These are phyloP conservation scores for Calidris pugnax DNA, from an alignment of 2,113 vertebrate species.

Conservation along the genomic window DNA sequence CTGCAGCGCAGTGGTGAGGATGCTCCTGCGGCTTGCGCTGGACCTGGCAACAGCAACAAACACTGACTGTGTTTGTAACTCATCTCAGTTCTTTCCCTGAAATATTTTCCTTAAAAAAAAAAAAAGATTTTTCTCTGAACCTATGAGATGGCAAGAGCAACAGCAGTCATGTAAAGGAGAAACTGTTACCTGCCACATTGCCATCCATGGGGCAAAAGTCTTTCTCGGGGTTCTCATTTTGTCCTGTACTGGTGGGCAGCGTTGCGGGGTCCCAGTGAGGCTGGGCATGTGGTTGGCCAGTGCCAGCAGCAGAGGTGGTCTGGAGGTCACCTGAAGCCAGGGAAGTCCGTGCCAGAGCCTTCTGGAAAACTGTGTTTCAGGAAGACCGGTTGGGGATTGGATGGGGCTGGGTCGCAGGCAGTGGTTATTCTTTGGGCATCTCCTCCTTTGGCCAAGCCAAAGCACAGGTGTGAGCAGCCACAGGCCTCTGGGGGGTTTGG, in stretches of 20 bases:
- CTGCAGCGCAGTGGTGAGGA: rapidly evolving
- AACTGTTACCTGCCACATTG: background rate
- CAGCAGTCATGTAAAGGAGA: background rate
- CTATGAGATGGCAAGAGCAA: background rate
- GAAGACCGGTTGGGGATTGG: rapidly evolving
- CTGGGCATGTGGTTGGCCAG: background rate
- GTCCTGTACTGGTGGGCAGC: rapidly evolving
- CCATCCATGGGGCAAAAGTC: background rate
- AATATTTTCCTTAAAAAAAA: background rate
- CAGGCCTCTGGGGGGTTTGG: rapidly evolving
- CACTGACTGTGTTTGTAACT: rapidly evolving
- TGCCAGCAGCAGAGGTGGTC: background rate
- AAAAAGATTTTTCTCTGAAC: background rate
- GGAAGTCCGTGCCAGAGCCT: background rate
- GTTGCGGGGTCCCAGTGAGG: background rate
- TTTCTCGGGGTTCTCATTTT: background rate
- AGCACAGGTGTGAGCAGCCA: rapidly evolving
- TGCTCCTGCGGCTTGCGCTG: background rate
- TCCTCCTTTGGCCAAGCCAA: rapidly evolving
- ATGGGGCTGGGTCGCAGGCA: background rate
- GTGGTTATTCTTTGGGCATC: rapidly evolving
- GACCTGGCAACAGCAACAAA: background rate
- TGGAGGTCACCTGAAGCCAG: background rate
- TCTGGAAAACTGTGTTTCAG: background rate
- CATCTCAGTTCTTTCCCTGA: background rate